These are phyloP conservation scores for Rhynchomys soricoides DNA, from an alignment of 2,113 vertebrate species.

Conservation along the genomic window DNA sequence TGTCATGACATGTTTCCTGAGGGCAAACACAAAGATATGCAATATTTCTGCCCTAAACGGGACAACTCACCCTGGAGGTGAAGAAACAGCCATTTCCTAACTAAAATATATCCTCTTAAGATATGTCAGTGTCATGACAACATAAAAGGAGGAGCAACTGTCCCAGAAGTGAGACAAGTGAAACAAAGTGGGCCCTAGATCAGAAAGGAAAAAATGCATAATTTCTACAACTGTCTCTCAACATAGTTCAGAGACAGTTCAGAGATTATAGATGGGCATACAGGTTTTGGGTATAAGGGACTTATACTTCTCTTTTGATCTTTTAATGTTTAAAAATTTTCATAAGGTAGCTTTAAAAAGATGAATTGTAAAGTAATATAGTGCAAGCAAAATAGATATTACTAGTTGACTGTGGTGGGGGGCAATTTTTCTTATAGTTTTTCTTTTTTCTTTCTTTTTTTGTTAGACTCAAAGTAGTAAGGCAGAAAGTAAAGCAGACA, in stretches of 20 bases:
- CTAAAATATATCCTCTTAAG: background rate
- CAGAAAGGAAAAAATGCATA: background rate
- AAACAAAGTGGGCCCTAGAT: background rate
- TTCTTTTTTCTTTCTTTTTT: background rate
- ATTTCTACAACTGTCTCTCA: background rate
- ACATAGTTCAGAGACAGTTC: background rate
- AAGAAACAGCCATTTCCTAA: slow-evolving; percentile 8
- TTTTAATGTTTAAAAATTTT: slow-evolving; percentile 27
- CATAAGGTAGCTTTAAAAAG: background rate
- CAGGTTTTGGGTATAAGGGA: background rate
- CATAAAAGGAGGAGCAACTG: background rate
- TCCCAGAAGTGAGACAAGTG: background rate
- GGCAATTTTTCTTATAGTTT: background rate
- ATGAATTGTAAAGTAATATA: background rate
- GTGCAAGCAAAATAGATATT: background rate
- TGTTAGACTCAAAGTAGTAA: background rate
- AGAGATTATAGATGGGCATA: background rate
- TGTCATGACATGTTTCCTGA: background rate
- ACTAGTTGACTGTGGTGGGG: background rate
- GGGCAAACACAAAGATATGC: background rate
- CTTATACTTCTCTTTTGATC: background rate
- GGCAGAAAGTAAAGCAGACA: background rate
- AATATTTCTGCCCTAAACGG: background rate
- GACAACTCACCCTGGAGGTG: background rate
- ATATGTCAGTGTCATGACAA: background rate